phyloP scores from a whole-genome alignment of 2,888 invertebrate genomes.

The Falcaria lacertinaria region DNA sequence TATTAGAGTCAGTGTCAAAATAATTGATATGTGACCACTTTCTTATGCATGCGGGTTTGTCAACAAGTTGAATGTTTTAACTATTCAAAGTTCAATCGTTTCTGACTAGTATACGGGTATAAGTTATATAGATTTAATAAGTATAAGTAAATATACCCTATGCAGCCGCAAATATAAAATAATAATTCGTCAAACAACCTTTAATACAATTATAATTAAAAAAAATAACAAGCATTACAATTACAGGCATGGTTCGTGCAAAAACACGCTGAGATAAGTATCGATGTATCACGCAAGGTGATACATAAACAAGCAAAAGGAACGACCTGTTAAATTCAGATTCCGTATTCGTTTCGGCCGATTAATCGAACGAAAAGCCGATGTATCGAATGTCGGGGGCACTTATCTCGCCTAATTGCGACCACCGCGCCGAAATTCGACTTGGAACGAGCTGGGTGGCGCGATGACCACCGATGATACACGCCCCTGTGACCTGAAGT shows the following conservation, averaged over 20 bases:
- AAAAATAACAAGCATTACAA: conserved; percentile 16
- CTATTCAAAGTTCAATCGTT: conserved; percentile 55
- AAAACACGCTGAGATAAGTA: conserved; percentile 33
- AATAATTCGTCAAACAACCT: conserved; percentile 4
- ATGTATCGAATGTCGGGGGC: conserved; percentile 63
- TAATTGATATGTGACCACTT: conserved; percentile 70
- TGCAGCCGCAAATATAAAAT: no score
- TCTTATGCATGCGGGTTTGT: conserved; percentile 64
- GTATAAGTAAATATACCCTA: no score
- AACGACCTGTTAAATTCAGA: conserved; percentile 62
- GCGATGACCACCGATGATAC: conserved; percentile 47
- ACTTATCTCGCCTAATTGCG: conserved; percentile 75
- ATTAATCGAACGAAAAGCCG: conserved; percentile 65
- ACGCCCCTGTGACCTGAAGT: conserved; percentile 26
- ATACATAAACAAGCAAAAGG: conserved; percentile 62
- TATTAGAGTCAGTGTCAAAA: conserved; percentile 60
- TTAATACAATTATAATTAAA: conserved; percentile 10
- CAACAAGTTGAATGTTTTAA: conserved; percentile 46
- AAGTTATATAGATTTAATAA: conserved; percentile 29
- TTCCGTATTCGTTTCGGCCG: conserved; percentile 58
- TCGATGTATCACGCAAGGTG: conserved; percentile 50
- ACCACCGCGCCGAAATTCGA: conserved; percentile 61
- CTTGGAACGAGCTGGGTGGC: conserved; percentile 61
- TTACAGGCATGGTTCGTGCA: conserved; percentile 23
- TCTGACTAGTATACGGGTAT: conserved; percentile 52